Evolutionary conservation across 2,797 vertebrate species (phyloP).

Genomic region (Liasis olivaceus): DNA sequence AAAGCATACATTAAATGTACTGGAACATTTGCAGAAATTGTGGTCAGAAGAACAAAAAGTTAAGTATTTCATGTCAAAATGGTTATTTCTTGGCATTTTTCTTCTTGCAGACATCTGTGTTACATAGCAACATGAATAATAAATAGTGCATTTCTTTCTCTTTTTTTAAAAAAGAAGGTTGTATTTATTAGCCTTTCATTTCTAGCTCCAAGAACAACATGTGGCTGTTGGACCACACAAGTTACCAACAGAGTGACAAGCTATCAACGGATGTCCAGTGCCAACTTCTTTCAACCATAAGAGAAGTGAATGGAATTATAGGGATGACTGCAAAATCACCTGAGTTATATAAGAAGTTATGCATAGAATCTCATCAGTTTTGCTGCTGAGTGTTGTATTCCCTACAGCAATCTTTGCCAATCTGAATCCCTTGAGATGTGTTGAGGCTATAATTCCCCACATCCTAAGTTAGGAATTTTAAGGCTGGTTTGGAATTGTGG

Average conservation of each 20-base stretch:
- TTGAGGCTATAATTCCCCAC: neutral
- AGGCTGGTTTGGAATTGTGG: neutral
- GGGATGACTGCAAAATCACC: neutral
- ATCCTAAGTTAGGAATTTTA: neutral
- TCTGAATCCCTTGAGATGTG: neutral
- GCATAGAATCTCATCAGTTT: neutral
- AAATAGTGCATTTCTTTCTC: neutral
- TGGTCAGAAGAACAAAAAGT: neutral
- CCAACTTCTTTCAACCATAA: neutral
- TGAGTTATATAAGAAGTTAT: neutral
- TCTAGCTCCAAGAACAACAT: constrained; percentile 5
- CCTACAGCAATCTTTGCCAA: neutral
- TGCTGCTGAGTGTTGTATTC: neutral
- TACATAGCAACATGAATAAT: constrained; percentile 33
- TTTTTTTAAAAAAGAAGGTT: neutral
- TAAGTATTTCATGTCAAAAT: neutral
- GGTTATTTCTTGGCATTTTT: constrained; percentile 21
- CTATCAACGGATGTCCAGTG: neutral
- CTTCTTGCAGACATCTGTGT: constrained; percentile 23
- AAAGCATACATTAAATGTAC: neutral
- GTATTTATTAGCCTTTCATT: neutral
- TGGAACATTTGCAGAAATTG: neutral
- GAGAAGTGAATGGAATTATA: neutral
- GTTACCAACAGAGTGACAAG: neutral
- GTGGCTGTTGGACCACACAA: neutral